phyloP scores from a whole-genome alignment of 1,140 invertebrate genomes.

The Hylaeus volcanicus region DNA sequence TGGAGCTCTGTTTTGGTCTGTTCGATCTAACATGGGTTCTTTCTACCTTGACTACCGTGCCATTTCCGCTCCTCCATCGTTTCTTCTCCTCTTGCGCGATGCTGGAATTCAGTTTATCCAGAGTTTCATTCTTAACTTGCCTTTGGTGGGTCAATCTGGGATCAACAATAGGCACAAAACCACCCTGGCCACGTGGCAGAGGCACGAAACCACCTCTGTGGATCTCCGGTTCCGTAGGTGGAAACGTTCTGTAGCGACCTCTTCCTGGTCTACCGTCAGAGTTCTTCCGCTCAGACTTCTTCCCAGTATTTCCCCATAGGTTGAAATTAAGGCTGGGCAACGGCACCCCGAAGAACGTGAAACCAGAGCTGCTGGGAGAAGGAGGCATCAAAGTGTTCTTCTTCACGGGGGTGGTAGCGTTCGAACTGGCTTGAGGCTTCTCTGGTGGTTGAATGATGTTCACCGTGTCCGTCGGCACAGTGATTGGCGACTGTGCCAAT shows the following conservation, averaged over 20 bases:
- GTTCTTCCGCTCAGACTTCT: constrained; percentile 80
- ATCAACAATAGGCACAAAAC: constrained; percentile 86
- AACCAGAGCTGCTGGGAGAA: constrained; percentile 82
- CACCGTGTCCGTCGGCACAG: constrained; percentile 7
- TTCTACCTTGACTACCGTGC: constrained; percentile 67
- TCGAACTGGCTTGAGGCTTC: constrained; percentile 41
- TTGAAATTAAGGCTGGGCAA: constrained; percentile 87
- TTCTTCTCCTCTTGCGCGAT: constrained; percentile 54
- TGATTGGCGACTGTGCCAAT: constrained; percentile 3
- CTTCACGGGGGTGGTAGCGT: constrained; percentile 54
- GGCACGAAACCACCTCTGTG: constrained; percentile 88
- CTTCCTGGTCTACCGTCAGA: constrained; percentile 71
- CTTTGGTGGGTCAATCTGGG: constrained; percentile 72
- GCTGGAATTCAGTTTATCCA: constrained; percentile 31
- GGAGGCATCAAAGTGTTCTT: constrained; percentile 66
- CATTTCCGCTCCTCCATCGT: constrained; percentile 64
- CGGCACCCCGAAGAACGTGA: constrained; percentile 92
- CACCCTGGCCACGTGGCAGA: constrained; percentile 85
- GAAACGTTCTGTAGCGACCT: constrained; percentile 71
- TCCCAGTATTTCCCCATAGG: constrained; percentile 81
- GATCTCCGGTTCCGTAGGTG: constrained; percentile 83
- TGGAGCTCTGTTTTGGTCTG: constrained; percentile 42
- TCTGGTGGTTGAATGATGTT: constrained; percentile 32
- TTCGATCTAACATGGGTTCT: constrained; percentile 46
- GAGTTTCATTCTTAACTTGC: constrained; percentile 41